A percentile compares a stretch with the other conserved stretches of the same genome.
phyloP scores from a whole-genome alignment of 2,888 invertebrate genomes.

The Drosophila formosana region DNA sequence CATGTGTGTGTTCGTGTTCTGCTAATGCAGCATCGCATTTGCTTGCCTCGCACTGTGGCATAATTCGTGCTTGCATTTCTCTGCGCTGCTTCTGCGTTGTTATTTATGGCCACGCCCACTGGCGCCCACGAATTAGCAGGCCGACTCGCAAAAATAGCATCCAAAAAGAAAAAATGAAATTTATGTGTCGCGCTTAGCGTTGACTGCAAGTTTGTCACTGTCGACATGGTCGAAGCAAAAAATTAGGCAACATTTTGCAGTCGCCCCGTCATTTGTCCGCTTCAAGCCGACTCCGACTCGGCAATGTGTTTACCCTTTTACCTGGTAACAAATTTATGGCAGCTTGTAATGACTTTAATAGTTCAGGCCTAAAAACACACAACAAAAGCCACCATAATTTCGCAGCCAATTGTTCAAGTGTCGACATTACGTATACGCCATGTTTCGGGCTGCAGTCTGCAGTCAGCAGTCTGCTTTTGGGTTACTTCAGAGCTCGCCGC shows the following conservation, averaged over 20 bases:
- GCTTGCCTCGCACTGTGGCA: slow-evolving; percentile 34
- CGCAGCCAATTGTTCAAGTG: slow-evolving; percentile 36
- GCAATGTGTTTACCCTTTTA: slow-evolving; percentile 46
- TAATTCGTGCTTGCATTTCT: slow-evolving; percentile 55
- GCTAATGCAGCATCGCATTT: slow-evolving; percentile 62
- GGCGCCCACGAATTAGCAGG: slow-evolving; percentile 38
- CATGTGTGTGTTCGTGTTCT: slow-evolving; percentile 16
- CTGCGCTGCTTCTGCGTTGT: slow-evolving; percentile 12
- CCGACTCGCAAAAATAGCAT: not conserved
- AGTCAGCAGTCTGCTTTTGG: not conserved
- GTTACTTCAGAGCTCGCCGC: slow-evolving; percentile 11
- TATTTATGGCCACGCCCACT: slow-evolving; percentile 57
- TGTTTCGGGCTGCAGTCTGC: slow-evolving; percentile 16
- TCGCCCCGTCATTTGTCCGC: slow-evolving; percentile 58
- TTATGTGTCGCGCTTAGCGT: slow-evolving; percentile 49
- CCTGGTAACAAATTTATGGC: slow-evolving; percentile 60
- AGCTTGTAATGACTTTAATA: slow-evolving; percentile 50
- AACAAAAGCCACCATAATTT: slow-evolving; percentile 5
- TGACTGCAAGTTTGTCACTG: slow-evolving; percentile 68
- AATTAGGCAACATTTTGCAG: slow-evolving; percentile 72
- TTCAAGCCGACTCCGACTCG: slow-evolving; percentile 32
- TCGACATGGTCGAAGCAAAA: slow-evolving; percentile 43
- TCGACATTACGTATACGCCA: slow-evolving; percentile 41
- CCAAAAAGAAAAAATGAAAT: slow-evolving; percentile 26
- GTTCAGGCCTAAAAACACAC: slow-evolving; percentile 10